These are phyloP conservation scores for Amblyjoppa fuscipennis DNA, from an alignment of 2,888 invertebrate species.

Conservation along the genomic window DNA sequence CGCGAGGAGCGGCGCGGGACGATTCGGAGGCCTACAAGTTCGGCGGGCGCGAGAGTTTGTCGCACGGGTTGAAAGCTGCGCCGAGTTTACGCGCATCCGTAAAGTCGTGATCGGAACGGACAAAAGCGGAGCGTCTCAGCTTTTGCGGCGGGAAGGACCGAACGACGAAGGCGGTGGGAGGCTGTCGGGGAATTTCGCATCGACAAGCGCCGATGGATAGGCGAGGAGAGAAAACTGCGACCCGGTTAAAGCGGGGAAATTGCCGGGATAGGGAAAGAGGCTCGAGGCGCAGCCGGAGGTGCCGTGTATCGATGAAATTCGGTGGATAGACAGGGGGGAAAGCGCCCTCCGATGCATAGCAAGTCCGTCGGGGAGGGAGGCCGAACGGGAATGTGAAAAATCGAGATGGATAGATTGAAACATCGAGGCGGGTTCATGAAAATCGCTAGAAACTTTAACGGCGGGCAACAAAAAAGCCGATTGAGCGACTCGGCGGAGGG, in stretches of 20 bases:
- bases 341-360: background rate
- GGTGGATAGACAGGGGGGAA: background rate
- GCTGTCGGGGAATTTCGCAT: slow-evolving; percentile 5
- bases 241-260: background rate
- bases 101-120: too few species aligned
- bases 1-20: background rate
- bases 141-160: background rate
- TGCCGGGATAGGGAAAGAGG: background rate
- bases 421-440: slow-evolving; percentile 50
- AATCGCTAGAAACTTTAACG: slow-evolving; percentile 54
- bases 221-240: slow-evolving; percentile 5
- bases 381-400: background rate
- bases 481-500: slow-evolving; percentile 32
- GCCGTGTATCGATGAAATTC: slow-evolving; percentile 7
- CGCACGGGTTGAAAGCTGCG: background rate
- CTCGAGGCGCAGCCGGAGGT: background rate
- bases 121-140: too few species aligned
- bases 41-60: slow-evolving; percentile 22
- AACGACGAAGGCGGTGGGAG: background rate
- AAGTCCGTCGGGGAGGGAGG: background rate
- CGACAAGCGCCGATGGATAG: slow-evolving; percentile 26
- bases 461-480: slow-evolving; percentile 31
- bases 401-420: slow-evolving; percentile 11
- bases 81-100: too few species aligned
- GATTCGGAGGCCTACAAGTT: slow-evolving; percentile 14